These are phyloP conservation scores for Scomber japonicus DNA, from an alignment of 2,113 vertebrate species.

Conservation along the genomic window DNA sequence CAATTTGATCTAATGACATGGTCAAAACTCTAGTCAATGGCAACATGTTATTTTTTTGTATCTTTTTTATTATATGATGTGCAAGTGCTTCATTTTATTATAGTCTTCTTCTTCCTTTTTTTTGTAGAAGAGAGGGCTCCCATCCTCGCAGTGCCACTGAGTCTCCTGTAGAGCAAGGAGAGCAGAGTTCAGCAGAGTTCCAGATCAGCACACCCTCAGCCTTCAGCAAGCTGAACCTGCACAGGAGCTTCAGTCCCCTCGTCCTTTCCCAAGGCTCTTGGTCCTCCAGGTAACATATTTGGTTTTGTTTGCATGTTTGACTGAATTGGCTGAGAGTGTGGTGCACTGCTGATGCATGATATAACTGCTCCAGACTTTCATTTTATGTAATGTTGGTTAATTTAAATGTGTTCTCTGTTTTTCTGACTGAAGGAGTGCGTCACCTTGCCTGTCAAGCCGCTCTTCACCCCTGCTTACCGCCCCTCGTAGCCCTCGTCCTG, in stretches of 20 bases:
- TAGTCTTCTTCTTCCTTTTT: background rate
- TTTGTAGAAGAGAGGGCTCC: constrained; percentile 85
- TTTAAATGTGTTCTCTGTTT: background rate
- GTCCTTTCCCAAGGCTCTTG: constrained; percentile 89
- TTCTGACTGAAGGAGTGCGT: constrained; percentile 84
- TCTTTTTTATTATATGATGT: no score
- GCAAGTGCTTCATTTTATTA: background rate
- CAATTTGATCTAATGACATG: background rate
- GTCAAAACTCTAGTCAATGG: background rate
- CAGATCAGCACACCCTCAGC: constrained; percentile 96
- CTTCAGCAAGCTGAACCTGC: constrained; percentile 92
- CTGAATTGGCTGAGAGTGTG: background rate
- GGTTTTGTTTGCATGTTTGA: background rate
- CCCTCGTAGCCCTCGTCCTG: constrained; percentile 76
- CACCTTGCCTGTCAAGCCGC: constrained; percentile 91
- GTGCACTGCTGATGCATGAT: background rate
- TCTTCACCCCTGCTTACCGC: constrained; percentile 87
- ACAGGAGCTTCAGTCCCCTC: constrained; percentile 90
- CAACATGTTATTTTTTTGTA: background rate
- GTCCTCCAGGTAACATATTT: constrained; percentile 90
- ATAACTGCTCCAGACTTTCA: accelerated
- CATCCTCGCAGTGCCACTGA: constrained; percentile 80
- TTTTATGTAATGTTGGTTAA: background rate
- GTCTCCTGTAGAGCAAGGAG: constrained; percentile 86
- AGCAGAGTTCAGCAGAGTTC: constrained; percentile 86